Evolutionary conservation across 1,140 invertebrate genomes (phyloP).

Genomic region (Leptoteleia sp.): DNA sequence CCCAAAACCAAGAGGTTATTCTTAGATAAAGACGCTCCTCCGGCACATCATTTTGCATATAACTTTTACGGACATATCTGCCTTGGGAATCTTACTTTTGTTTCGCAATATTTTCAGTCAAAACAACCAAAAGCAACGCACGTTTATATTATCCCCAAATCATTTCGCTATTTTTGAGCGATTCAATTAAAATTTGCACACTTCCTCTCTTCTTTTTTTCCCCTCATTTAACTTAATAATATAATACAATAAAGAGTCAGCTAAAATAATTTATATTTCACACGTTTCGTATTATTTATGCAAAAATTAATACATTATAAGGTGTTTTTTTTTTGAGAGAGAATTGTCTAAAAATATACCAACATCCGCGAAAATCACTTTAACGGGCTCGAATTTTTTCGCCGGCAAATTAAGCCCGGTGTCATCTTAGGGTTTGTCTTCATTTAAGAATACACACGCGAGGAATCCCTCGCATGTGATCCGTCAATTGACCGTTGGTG

Average conservation of each 20-base stretch:
- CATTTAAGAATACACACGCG: constrained; percentile 50
- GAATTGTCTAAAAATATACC: constrained; percentile 17
- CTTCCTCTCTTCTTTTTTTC: too few species aligned
- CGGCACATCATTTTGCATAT: constrained; percentile 56
- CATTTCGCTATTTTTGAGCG: constrained; percentile 16
- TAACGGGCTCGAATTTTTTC: constrained; percentile 29
- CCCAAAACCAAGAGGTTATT: constrained; percentile 57
- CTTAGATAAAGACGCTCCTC: constrained; percentile 56
- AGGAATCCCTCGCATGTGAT: constrained; percentile 43
- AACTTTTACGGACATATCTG: constrained; percentile 62
- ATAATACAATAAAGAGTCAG: too few species aligned
- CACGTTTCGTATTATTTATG: too few species aligned
- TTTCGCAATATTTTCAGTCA: constrained; percentile 51
- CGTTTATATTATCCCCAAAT: constrained; percentile 33
- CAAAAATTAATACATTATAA: too few species aligned
- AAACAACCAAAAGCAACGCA: constrained; percentile 22
- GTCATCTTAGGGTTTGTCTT: constrained; percentile 47
- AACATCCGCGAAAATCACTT: background rate
- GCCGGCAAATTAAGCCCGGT: constrained; percentile 19
- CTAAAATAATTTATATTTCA: too few species aligned
- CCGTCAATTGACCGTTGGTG: constrained; percentile 56
- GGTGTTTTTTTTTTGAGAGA: too few species aligned
- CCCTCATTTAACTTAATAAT: too few species aligned
- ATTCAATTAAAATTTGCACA: constrained; percentile 5
- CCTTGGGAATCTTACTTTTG: constrained; percentile 59